Conservation (phyloP, 2,888 invertebrate genomes). For the Euproctis similis region DNA sequence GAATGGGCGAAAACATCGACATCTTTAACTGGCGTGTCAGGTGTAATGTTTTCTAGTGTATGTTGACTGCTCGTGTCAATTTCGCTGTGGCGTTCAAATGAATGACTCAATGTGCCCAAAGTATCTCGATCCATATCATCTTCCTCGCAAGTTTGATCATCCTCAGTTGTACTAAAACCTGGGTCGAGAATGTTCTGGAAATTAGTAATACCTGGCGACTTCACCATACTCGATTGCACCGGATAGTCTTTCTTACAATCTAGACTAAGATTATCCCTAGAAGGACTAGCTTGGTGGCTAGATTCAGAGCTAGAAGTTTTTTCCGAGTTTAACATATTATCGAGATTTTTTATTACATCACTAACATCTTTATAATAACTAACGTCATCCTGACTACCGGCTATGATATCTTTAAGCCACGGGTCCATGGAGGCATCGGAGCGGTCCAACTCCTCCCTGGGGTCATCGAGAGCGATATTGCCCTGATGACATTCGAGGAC, state of each 20-base stretch:
- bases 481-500: conserved; percentile 60
- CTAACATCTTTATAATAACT: conserved; percentile 77
- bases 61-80: conserved; percentile 52
- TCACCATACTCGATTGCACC: conserved; percentile 58
- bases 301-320: conserved; percentile 77
- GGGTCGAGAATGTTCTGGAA: conserved; percentile 59
- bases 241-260: conserved; percentile 67
- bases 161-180: conserved; percentile 39
- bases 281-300: conserved; percentile 73
- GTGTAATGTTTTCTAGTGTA: conserved; percentile 62
- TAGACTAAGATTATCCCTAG: conserved; percentile 62
- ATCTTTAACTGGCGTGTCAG: conserved; percentile 61
- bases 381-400: conserved; percentile 75
- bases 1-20: conserved; percentile 33
- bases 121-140: conserved; percentile 59
- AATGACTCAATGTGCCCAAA: conserved; percentile 62
- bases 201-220: conserved; percentile 64
- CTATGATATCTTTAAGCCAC: conserved; percentile 77
- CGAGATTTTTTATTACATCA: conserved; percentile 79
- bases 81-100: conserved; percentile 61
- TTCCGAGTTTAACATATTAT: conserved; percentile 78
- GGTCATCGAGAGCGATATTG: conserved; percentile 42
- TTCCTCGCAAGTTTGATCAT: conserved; percentile 37
- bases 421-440: conserved; percentile 73
- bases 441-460: conserved; percentile 48